Evolutionary conservation across 2,113 vertebrate genomes (phyloP), one percentile per base, ranked within the genome.

Genomic region (Triplophysa dalaica): DNA sequence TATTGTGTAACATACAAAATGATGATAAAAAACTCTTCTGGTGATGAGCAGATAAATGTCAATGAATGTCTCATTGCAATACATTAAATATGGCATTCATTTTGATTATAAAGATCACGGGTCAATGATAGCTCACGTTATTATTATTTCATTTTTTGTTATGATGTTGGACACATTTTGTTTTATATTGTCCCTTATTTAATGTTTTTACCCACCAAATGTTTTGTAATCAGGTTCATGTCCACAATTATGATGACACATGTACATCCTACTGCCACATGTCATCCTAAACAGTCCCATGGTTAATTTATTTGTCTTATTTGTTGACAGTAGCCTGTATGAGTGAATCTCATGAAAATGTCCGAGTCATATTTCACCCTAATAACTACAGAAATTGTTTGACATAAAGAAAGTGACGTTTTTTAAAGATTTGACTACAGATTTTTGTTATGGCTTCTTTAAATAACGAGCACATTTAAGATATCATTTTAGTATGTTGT

Each of bases 1-100:
- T 60, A 41, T 17, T 14, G 29, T 58, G 70, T 54, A 73, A 73
- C 38, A 73, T 60, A 21, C 19, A 73, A 5, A 45, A 11, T 45
- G 19, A 38, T 9, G 29, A 11, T 70, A 19, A 56, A 58, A 52
- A 29, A 38, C 10, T 12, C 19, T 17, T 3, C 26, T 38, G 29
- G 22, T 41, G 70, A 73, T 60, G 29, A 73, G 52, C 52, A 22
- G 58, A 38, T 41, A 29, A 73, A 73, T 58, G 70, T 58, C 19
- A 56, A 70, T 64, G 62, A 43, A 43, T 2, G 33, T 58, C 19
- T 58, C 33, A 29, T 56, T 70, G 50, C 69, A 38, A 38, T 21
- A 72, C 6, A 41, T 21, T 72, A 56, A 21, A 41, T 8, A 10
- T 54, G 50, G 69, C 19, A 56, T 38, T 72, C 3, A 3, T 0